Base-by-base conservation (phyloP, 2,113 vertebrate genomes). In the Sterna hirundo region DNA sequence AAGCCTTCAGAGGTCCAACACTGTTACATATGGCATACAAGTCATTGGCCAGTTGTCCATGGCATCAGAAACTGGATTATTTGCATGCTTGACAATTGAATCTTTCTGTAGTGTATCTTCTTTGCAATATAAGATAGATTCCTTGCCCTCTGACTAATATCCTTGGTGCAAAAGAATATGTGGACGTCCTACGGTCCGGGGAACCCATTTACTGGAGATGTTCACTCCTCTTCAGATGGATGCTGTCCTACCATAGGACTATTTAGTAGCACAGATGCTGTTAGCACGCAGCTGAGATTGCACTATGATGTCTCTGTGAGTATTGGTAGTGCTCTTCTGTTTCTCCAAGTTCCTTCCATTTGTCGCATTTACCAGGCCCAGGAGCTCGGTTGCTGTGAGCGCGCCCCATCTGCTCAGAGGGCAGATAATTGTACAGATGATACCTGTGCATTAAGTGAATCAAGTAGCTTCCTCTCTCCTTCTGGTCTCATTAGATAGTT, bases 401-500 rank as follows among this genome's bases (percentile, higher is more conserved):
- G 2, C 62, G 54, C 27, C 40, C 66, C 93, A 80, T 72, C 89
- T 95, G 83, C 78, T 90, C 54, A 16, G 71, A 75, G 83, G 71
- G 40, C 78, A 76, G 75, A 49, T 84, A 34, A 85, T 71, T 62
- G 78, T 69, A 36, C 57, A 91, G 81, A 69, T 65, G 70, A 95
- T 94, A 96, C 87, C 82, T 91, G 78, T 52, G 34, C 87, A 76
- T 38, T 69, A 58, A 77, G 44, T 87, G 78, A 91, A 85, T 61
- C 40, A 40, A 85, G 66, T 8, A 72, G 16, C 40, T 96, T 80
- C 70, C 2, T 0, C 62, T 94, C 52, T 89, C 84, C 75, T 96
- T 82, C 89, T 96, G 92, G 36, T 86, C 84, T 94, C 82, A 80
- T 95, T 95, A 90, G 89, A 46, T n/a, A 93, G 74, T 71, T 95